Percentiles rank a stretch among this genome's conserved stretches.
Conservation (phyloP, 2,888 invertebrate genomes). For the Thereva nobilitata region DNA sequence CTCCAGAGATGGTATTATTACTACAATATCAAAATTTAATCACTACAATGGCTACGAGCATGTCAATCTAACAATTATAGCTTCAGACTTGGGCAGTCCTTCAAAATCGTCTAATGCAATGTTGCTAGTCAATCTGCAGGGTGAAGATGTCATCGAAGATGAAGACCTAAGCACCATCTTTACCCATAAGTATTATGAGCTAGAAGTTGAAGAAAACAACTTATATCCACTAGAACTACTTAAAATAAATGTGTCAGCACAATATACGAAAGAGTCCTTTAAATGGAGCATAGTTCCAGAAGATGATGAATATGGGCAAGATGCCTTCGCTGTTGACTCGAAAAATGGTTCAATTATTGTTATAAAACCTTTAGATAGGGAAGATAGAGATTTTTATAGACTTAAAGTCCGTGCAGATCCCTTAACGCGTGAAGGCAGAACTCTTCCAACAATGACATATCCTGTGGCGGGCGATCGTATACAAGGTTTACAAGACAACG, state of each 20-base stretch:
- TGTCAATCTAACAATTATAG: constrained; percentile 79
- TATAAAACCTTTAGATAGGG: constrained; percentile 75
- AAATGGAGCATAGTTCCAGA: constrained; percentile 68
- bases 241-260: constrained; percentile 75
- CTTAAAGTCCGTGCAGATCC: constrained; percentile 60
- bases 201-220: constrained; percentile 81
- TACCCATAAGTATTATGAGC: constrained; percentile 75
- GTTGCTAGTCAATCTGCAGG: constrained; percentile 67
- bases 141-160: constrained; percentile 56
- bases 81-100: constrained; percentile 84
- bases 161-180: constrained; percentile 58
- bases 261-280: constrained; percentile 67
- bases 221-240: constrained; percentile 74
- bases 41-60: constrained; percentile 57
- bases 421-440: constrained; percentile 65
- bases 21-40: constrained; percentile 67
- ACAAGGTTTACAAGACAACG: constrained; percentile 73
- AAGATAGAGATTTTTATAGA: constrained; percentile 68
- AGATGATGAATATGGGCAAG: constrained; percentile 63
- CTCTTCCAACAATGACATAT: constrained; percentile 75
- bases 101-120: constrained; percentile 79
- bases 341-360: constrained; percentile 77
- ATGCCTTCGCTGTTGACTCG: constrained; percentile 74
- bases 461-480: constrained; percentile 74
- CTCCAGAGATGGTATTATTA: constrained; percentile 81